Conservation (phyloP, 1,140 invertebrate genomes). For the Ooceraea biroi region DNA sequence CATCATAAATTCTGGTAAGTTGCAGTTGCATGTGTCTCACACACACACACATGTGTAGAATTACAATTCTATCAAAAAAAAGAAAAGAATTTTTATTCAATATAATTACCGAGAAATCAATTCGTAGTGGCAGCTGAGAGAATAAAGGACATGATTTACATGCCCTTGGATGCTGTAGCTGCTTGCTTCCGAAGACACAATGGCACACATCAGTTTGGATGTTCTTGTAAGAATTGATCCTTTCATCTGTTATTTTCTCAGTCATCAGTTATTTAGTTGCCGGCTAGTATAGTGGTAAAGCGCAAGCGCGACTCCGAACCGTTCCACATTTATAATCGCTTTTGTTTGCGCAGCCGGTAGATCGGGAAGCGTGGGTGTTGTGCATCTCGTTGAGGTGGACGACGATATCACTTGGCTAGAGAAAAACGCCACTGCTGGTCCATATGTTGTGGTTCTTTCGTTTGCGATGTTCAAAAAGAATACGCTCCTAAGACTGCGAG, state of each 20-base stretch:
- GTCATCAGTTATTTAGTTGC: no score
- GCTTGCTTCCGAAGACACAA: constrained; percentile 96
- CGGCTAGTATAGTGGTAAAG: no score
- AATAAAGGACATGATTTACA: constrained; percentile 93
- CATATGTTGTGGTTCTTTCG: constrained; percentile 90
- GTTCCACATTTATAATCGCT: neutral
- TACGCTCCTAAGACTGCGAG: constrained; percentile 85
- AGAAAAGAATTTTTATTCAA: no score
- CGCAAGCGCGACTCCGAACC: neutral
- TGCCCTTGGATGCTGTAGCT: constrained; percentile 89
- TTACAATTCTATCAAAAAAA: neutral
- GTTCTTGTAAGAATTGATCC: constrained; percentile 91
- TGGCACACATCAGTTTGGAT: constrained; percentile 97
- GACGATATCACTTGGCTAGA: constrained; percentile 92
- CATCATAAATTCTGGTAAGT: constrained; percentile 68
- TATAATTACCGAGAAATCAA: constrained; percentile 20
- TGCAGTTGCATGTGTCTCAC: neutral
- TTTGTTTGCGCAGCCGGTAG: constrained; percentile 86
- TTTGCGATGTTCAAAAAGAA: constrained; percentile 88
- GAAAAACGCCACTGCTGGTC: constrained; percentile 89
- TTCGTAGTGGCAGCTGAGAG: constrained; percentile 86
- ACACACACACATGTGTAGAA: no score
- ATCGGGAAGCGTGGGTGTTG: constrained; percentile 93
- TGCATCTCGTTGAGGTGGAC: constrained; percentile 90
- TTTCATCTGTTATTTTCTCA: neutral